Conservation (phyloP, 2,888 invertebrate species). For the Anorthoa munda region DNA sequence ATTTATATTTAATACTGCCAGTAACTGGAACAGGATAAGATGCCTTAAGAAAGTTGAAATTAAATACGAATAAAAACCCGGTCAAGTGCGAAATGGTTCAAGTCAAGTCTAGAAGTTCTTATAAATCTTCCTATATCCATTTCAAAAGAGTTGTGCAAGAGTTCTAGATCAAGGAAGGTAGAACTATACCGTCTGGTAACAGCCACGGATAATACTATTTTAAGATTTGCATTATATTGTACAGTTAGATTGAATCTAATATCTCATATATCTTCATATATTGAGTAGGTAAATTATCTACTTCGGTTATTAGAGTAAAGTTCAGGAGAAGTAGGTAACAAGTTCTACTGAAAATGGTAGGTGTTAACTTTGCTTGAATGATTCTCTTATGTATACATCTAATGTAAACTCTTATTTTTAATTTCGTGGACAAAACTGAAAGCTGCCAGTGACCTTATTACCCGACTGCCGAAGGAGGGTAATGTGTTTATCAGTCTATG, state of each 20-base stretch:
- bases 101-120: constrained; percentile 25
- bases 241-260: not conserved
- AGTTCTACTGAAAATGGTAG: not conserved
- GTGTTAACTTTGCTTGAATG: too few species aligned
- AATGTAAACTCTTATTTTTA: not conserved
- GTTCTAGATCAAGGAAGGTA: not conserved
- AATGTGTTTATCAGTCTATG: too few species aligned
- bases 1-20: constrained; percentile 20
- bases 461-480: too few species aligned
- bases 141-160: constrained; percentile 29
- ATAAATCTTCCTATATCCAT: constrained; percentile 37
- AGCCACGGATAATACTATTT: not conserved
- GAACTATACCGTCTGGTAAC: not conserved
- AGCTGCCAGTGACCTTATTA: too few species aligned
- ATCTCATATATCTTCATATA: not conserved
- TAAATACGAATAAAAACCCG: constrained; percentile 54
- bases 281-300: not conserved
- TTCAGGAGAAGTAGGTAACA: not conserved
- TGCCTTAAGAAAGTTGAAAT: constrained; percentile 37
- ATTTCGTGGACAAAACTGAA: too few species aligned
- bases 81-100: constrained; percentile 40
- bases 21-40: constrained; percentile 28
- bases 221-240: constrained; percentile 5
- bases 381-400: not conserved
- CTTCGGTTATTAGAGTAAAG: not conserved